Percentiles rank a stretch among this genome's conserved stretches.
These are phyloP conservation scores for Campopleginae sp. DNA, from an alignment of 2,888 invertebrate species.

Conservation along the genomic window DNA sequence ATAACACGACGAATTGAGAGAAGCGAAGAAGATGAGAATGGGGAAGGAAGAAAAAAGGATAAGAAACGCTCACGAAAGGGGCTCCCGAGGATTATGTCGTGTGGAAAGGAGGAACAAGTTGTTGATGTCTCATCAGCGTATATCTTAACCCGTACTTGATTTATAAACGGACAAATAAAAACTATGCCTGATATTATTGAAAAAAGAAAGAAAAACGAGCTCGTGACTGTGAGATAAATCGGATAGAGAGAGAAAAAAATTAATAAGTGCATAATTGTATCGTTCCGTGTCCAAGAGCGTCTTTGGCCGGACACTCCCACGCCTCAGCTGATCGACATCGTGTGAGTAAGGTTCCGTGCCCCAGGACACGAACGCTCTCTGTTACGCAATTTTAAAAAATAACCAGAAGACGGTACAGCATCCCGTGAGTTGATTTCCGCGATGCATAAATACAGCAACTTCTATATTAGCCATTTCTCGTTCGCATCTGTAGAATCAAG, in stretches of 20 bases:
- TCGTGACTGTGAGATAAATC: not conserved
- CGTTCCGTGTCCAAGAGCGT: slow-evolving; percentile 67
- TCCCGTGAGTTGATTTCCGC: slow-evolving; percentile 2
- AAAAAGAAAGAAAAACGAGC: not conserved
- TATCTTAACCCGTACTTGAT: not conserved
- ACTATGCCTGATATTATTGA: not conserved
- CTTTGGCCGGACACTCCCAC: slow-evolving; percentile 76
- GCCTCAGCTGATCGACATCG: slow-evolving; percentile 73
- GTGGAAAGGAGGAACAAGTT: slow-evolving; percentile 59
- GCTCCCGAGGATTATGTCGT: slow-evolving; percentile 31
- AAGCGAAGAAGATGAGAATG: slow-evolving; percentile 20
- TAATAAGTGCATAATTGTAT: slow-evolving; percentile 30
- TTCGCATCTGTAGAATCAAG: not conserved
- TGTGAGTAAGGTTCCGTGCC: not conserved
- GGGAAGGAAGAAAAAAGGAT: slow-evolving; percentile 21
- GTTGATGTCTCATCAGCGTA: slow-evolving; percentile 44
- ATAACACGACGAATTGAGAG: slow-evolving; percentile 60
- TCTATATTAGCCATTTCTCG: not conserved
- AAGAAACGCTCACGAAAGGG: slow-evolving; percentile 35
- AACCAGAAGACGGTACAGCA: slow-evolving; percentile 1
- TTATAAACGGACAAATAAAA: not conserved
- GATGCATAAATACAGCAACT: not conserved
- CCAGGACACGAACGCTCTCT: slow-evolving; percentile 4
- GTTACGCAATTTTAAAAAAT: not conserved
- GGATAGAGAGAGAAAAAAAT: not conserved